Percentiles rank a stretch among this genome's conserved stretches.
These are phyloP conservation scores for Ennomos erosarius DNA, from an alignment of 2,888 invertebrate species.

Conservation along the genomic window DNA sequence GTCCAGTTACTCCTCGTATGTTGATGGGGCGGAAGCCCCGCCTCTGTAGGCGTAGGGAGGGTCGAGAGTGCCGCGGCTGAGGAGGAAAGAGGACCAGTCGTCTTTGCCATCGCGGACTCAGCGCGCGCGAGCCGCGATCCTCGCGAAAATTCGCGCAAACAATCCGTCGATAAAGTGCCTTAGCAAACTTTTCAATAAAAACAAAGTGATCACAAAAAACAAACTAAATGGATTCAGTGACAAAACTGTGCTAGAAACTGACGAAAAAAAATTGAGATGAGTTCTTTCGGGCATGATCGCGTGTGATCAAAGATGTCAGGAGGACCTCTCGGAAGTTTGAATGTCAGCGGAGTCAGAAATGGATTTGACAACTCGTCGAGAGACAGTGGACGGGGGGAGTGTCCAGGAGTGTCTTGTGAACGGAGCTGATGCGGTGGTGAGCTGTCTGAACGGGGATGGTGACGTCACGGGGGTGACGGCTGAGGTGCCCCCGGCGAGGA, in stretches of 20 bases:
- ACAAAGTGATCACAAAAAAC: not conserved
- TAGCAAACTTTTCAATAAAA: not conserved
- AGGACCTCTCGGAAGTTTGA: conserved; percentile 28
- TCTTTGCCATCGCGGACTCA: conserved; percentile 68
- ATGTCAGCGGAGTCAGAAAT: conserved; percentile 57
- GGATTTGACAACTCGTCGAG: conserved; percentile 81
- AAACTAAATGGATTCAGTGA: conserved; percentile 31
- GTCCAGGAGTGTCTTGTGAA: conserved; percentile 43
- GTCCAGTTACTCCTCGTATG: conserved; percentile 43
- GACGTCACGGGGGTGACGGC: conserved; percentile 66
- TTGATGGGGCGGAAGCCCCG: conserved; percentile 64
- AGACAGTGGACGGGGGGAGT: conserved; percentile 53
- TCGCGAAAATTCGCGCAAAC: conserved; percentile 56
- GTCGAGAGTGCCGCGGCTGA: conserved; percentile 59
- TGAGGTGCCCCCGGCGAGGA: conserved; percentile 63
- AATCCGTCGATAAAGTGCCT: conserved; percentile 43
- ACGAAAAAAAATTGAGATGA: conserved; percentile 22
- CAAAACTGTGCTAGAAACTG: conserved; percentile 9
- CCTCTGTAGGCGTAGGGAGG: conserved; percentile 79
- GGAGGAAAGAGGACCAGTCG: conserved; percentile 80
- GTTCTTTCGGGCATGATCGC: conserved; percentile 13
- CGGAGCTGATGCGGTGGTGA: conserved; percentile 46
- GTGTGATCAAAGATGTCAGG: conserved; percentile 42
- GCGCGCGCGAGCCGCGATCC: conserved; percentile 71
- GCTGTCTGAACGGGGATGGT: conserved; percentile 65